Base-by-base conservation (phyloP, 2,888 invertebrate species). In the Drosophila pegasa region DNA sequence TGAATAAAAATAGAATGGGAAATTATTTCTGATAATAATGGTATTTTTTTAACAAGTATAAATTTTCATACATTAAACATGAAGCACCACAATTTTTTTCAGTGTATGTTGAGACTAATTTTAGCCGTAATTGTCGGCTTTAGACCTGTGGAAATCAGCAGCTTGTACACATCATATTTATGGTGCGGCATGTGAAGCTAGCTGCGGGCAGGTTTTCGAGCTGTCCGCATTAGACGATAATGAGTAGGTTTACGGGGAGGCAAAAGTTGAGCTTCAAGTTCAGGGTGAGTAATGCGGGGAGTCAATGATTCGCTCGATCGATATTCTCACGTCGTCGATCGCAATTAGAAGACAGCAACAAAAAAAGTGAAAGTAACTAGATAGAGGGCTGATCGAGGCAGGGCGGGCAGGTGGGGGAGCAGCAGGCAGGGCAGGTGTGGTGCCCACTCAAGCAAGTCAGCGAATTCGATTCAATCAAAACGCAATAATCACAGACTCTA, bases 301-400 rank as follows among this genome's bases (percentile, higher is more conserved):
- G 65, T 68, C 61, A 61, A 37, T 55, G 83, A 75, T 38, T 75
- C 63, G 58, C 22, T 22, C 38, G 38, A 48, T 48, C 41, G 38
- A 63, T 55, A 78, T 74, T 61, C 69, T 57, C 52, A 69, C 37
- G 48, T 57, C 31, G 27, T 48, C 50, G 47, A 59, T 33, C 50
- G 33, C 55, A 50, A 74, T 71, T 70, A 52, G 37, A 66, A 47
- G 59, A 51, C 38, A 57, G 66, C 52, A 58, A 67, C 64, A 52
- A 83, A 88, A 83, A 88, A 88, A 88, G 88, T 87, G 74, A 84
- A 84, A 88, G 84, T 87, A 64, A 3, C 43, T 43, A 27, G 10
- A 3, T 18, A 2, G 3, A 10, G 41, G 9, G 18, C n/a, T n/a
- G 1, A 20, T 9, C 2, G 38, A 7, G 31, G 1, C 3, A 6